Evolutionary conservation across 2,888 invertebrate genomes (phyloP), one percentile per base, ranked within the genome.

Genomic region (Tridacna gigas): DNA sequence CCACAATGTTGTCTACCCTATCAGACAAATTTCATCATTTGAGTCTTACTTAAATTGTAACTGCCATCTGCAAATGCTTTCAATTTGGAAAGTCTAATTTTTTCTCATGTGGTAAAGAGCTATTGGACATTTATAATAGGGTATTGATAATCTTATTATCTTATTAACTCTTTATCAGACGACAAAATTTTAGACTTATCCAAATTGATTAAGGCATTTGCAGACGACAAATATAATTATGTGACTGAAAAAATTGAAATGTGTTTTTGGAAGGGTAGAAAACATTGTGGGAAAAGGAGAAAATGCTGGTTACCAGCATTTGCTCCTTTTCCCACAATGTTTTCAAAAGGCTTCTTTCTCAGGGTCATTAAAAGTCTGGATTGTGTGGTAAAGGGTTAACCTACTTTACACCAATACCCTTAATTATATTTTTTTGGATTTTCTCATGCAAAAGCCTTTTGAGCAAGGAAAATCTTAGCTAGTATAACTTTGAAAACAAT

Each of bases 261-360:
- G n/a, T n/a, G n/a, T n/a, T n/a, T n/a, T n/a, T n/a, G n/a, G n/a
- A n/a, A n/a, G n/a, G n/a, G n/a, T 15, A 15, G 22, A 63, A 63
- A 63, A n/a, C 63, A 22, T 63, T 15, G 63, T 63, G 63, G n/a
- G 13, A 63, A 63, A 63, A 63, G n/a, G n/a, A 63, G 22, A 66
- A 66, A 66, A 26, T 66, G 66, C 66, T 66, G 11, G 20, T 26
- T 9, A 66, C 66, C 11, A 66, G 66, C 66, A 66, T 26, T 66
- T 66, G 22, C 66, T 66, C 28, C 66, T 26, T 66, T 66, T 66
- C 26, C 28, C 15, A 28, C 66, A 66, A 66, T 25, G 66, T 63
- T 63, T 63, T 63, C 63, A 9, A 63, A n/a, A n/a, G n/a, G n/a
- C n/a, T n/a, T n/a, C n/a, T n/a, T n/a, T n/a, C n/a, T n/a, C n/a